Percentiles rank a stretch among this genome's conserved stretches.
Evolutionary conservation across 2,888 invertebrate species (phyloP).

Genomic region (Hypercompe scribonia): DNA sequence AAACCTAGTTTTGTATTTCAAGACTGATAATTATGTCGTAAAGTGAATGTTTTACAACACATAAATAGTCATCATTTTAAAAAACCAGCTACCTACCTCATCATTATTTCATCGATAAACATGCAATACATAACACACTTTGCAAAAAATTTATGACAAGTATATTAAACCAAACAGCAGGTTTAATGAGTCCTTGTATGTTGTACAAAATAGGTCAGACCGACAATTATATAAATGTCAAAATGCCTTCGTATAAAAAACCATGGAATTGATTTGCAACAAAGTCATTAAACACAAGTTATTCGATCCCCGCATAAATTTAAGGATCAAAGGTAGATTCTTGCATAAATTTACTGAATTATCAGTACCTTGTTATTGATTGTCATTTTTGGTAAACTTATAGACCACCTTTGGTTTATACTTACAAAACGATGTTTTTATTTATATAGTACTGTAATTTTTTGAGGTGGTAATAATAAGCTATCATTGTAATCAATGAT

Average conservation of each 20-base stretch:
- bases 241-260: conserved; percentile 52
- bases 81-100: neutral
- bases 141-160: neutral
- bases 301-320: conserved; percentile 67
- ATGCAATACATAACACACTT: neutral
- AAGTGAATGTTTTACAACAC: neutral
- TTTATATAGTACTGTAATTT: too few species aligned
- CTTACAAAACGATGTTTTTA: neutral
- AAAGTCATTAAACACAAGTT: conserved; percentile 69
- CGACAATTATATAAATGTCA: conserved; percentile 42
- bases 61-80: neutral
- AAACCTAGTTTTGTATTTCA: neutral
- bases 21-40: neutral
- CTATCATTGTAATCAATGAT: neutral
- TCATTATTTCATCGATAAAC: neutral
- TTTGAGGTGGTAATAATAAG: neutral
- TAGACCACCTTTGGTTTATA: conserved; percentile 43
- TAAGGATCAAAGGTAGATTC: conserved; percentile 57
- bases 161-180: neutral
- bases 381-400: conserved; percentile 44
- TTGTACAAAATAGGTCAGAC: conserved; percentile 28
- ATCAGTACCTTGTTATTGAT: conserved; percentile 44
- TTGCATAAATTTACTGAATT: conserved; percentile 60
- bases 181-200: conserved; percentile 25
- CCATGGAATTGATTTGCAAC: conserved; percentile 58